Evolutionary conservation across 2,797 vertebrate genomes (phyloP).

Genomic region (Mormyrus proboscirostris): DNA sequence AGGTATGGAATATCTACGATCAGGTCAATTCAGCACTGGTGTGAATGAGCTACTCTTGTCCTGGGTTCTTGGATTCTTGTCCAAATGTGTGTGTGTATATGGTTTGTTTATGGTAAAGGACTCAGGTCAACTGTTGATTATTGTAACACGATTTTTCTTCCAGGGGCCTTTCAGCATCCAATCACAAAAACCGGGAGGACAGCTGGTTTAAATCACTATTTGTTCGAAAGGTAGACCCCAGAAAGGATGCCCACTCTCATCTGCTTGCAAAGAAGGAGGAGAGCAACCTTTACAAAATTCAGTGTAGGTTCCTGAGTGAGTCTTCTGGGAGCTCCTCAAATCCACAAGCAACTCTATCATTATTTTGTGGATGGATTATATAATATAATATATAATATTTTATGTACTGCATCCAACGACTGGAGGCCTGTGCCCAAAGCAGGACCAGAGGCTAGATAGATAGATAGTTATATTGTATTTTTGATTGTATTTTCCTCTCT

Average conservation of each 20-base stretch:
- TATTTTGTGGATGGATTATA: slow-evolving; percentile 19
- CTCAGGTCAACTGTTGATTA: not conserved
- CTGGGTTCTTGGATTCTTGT: not conserved
- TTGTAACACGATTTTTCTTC: not conserved
- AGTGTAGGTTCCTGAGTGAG: slow-evolving; percentile 67
- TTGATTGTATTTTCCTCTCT: not conserved
- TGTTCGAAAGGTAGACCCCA: slow-evolving; percentile 89
- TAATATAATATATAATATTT: not conserved
- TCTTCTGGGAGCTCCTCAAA: not conserved
- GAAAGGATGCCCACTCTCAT: slow-evolving; percentile 93
- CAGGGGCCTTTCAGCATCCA: slow-evolving; percentile 66
- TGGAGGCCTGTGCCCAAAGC: not conserved
- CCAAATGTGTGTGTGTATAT: not conserved
- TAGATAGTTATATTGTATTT: not conserved
- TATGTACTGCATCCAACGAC: not conserved
- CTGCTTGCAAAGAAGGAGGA: slow-evolving; percentile 92
- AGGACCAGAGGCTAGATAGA: not conserved
- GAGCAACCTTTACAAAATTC: slow-evolving; percentile 91
- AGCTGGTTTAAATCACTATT: slow-evolving; percentile 95
- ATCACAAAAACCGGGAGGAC: slow-evolving; percentile 66
- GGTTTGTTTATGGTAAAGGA: not conserved
- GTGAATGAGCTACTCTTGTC: not conserved
- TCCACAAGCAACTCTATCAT: not conserved
- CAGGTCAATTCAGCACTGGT: not conserved
- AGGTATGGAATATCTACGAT: not conserved